These are phyloP conservation scores for Lasioglossum calceatum DNA, from an alignment of 2,888 invertebrate genomes.

Conservation along the genomic window DNA sequence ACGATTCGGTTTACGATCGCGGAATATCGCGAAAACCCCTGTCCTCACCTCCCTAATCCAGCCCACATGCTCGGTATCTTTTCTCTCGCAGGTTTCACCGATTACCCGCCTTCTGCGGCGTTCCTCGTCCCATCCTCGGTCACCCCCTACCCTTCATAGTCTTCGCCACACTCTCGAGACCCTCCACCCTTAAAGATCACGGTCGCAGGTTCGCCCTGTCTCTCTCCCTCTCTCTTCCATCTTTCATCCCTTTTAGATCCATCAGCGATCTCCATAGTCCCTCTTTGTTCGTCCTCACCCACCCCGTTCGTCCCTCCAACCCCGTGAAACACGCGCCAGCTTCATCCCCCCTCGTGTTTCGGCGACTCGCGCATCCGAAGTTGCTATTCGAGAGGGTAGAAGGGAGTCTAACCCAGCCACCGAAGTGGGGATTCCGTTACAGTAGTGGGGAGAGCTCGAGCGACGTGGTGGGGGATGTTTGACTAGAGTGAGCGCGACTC, in stretches of 20 bases:
- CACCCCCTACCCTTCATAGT: not conserved
- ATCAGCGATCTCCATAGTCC: slow-evolving; percentile 8
- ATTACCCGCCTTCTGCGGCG: slow-evolving; percentile 58
- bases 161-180: slow-evolving; percentile 33
- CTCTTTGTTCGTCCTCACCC: slow-evolving; percentile 25
- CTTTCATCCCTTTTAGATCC: not conserved
- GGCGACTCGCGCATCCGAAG: slow-evolving; percentile 74
- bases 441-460: slow-evolving; percentile 54
- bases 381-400: slow-evolving; percentile 72
- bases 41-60: not conserved
- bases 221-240: slow-evolving; percentile 20
- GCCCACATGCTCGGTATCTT: slow-evolving; percentile 37
- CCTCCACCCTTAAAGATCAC: slow-evolving; percentile 70
- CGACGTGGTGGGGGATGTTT: slow-evolving; percentile 78
- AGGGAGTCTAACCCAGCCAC: slow-evolving; percentile 10
- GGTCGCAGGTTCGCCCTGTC: slow-evolving; percentile 70
- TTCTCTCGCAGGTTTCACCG: slow-evolving; percentile 59
- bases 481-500: slow-evolving; percentile 82
- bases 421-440: slow-evolving; percentile 59
- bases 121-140: slow-evolving; percentile 34
- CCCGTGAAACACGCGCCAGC: slow-evolving; percentile 19
- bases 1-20: not conserved
- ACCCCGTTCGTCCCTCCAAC: not conserved
- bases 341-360: slow-evolving; percentile 53
- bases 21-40: not conserved